Evolutionary conservation across 2,797 vertebrate genomes (phyloP), one percentile per base, ranked within the genome.

Genomic region (Rhinella marina): DNA sequence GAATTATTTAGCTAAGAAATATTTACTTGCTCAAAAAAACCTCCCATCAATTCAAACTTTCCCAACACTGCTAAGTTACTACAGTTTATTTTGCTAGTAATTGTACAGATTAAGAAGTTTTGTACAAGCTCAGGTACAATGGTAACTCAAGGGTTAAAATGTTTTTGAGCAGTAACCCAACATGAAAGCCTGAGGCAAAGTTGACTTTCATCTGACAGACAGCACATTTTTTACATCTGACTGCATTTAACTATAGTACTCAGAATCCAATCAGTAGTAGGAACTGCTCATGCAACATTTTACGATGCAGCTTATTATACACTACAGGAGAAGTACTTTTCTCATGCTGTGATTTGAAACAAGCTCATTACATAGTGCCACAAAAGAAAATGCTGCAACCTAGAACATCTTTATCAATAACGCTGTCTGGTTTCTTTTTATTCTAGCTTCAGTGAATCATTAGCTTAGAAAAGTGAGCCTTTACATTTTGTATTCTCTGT

Each of bases 261-360:
- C 29, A 88, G 1, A 5, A 82, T 78, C 41, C 29, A 50, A 8
- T 75, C 1, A 54, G 25, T 0, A 82, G 85, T 81, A 23, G 87
- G 88, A 91, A 52, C 29, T 13, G 0, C 77, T 85, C 84, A 29
- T 91, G 29, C 12, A 88, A n/a, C 50, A 48, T 70, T 91, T 86
- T 89, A 73, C 88, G 62, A 52, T 23, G 87, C 23, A 54, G 57
- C 57, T 87, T 87, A 88, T 85, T 88, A 77, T 10, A 32, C 3
- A 29, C 6, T 86, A 79, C 81, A 29, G n/a, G 77, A 52, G 27
- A 90, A 91, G 79, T 7, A 72, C 0, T 85, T 86, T 54, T 41
- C 13, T 90, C 80, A 0, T 91, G 32, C 72, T 90, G n/a, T 85
- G 54, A 80, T 86, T 89, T 79, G 52, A 86, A 91, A 91, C 19